Evolutionary conservation across 2,113 vertebrate genomes (phyloP), one percentile per base, ranked within the genome.

Genomic region (Todiramphus saurophagus): DNA sequence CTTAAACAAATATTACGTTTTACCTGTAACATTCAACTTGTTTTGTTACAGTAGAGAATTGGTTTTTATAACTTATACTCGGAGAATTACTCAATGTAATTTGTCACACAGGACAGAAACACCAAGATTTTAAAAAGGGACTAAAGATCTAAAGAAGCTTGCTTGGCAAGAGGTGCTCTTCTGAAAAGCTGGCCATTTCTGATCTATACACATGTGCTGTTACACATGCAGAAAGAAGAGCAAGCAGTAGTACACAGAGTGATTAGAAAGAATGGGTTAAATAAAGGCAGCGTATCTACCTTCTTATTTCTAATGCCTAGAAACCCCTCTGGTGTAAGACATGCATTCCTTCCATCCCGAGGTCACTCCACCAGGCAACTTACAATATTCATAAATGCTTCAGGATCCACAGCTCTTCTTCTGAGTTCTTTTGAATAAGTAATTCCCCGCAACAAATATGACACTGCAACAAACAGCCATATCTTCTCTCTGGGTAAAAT

Each of bases 401-500:
- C 62, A 6, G 88, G 83, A 69, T 88, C 43, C 82, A 82, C 48
- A 95, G 35, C 58, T 90, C 67, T 91, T 88, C 70, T 92, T 51
- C 21, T 28, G 24, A 53, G 31, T 69, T 92, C 62, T 78, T 96
- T 75, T 76, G 83, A 44, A 8, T 15, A 86, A 62, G 53, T 17
- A 80, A 83, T 63, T 80, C 63, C 55, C 31, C 69, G 79, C 68
- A 96, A 86, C 44, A 77, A 70, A n/a, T 7, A 62, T 1, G 5
- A 58, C 46, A 92, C 70, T 74, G 72, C 88, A 66, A 77, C 55
- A 80, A 88, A 28, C 23, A 88, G 63, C 88, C 85, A 55, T 82
- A 93, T 93, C 92, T 97, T 96, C 90, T 89, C 62, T 44, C 92
- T 97, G 77, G 46, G 79, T 87, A 79, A 84, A 82, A 23, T 23